Percentiles rank a stretch among this genome's conserved stretches.
These are phyloP conservation scores for Scelioninae gen. 2 DNA, from an alignment of 2,888 invertebrate genomes.

Conservation along the genomic window DNA sequence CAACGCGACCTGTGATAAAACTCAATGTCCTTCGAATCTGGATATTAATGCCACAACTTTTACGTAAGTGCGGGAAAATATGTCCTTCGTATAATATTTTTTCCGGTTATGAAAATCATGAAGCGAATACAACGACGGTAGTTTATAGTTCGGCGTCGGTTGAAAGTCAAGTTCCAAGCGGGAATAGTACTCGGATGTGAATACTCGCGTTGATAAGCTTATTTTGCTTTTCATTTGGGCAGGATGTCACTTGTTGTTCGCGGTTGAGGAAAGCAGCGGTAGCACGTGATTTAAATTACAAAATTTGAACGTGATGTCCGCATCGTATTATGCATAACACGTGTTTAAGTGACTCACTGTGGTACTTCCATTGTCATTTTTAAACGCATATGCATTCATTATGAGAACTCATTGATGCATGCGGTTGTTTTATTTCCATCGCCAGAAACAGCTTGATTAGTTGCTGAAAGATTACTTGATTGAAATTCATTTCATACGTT, in stretches of 20 bases:
- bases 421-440: slow-evolving; percentile 29
- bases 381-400: slow-evolving; percentile 28
- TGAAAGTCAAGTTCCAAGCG: slow-evolving; percentile 46
- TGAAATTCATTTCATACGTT: background rate
- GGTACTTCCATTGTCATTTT: slow-evolving; percentile 40
- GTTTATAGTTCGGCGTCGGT: slow-evolving; percentile 48
- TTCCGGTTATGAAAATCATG: slow-evolving; percentile 42
- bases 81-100: slow-evolving; percentile 26
- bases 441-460: background rate
- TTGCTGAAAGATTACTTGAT: too few species aligned
- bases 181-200: slow-evolving; percentile 43
- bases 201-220: slow-evolving; percentile 54
- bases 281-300: slow-evolving; percentile 52
- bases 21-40: background rate
- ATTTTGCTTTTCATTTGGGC: slow-evolving; percentile 44
- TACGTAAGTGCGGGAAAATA: slow-evolving; percentile 35
- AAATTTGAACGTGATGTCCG: slow-evolving; percentile 43
- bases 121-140: slow-evolving; percentile 30
- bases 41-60: slow-evolving; percentile 30
- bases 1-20: background rate
- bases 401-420: slow-evolving; percentile 20
- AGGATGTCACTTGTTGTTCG: slow-evolving; percentile 53
- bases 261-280: slow-evolving; percentile 27
- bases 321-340: slow-evolving; percentile 48
- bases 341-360: slow-evolving; percentile 35